phyloP scores from a whole-genome alignment of 2,888 invertebrate species.

The Omphaloscelis lunosa region DNA sequence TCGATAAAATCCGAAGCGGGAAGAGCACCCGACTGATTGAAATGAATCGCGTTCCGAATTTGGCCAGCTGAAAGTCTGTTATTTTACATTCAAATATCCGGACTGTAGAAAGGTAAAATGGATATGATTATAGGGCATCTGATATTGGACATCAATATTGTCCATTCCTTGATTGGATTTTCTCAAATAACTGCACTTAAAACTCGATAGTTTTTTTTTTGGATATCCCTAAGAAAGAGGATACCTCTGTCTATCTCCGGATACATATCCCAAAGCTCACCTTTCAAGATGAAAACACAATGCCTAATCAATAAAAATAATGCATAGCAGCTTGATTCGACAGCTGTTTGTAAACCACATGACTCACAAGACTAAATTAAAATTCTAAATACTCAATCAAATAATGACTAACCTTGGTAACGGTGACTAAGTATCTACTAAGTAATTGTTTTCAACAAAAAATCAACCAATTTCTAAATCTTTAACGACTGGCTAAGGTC shows the following conservation, averaged over 20 bases:
- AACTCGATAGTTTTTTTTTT: background rate
- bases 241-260: background rate
- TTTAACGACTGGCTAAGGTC: constrained; percentile 37
- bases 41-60: constrained; percentile 43
- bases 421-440: constrained; percentile 49
- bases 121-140: background rate
- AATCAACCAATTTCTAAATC: constrained; percentile 26
- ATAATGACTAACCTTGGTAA: constrained; percentile 53
- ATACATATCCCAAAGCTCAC: background rate
- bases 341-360: constrained; percentile 37
- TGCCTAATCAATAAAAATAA: background rate
- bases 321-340: background rate
- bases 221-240: background rate
- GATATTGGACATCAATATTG: constrained; percentile 2
- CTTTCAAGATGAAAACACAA: background rate
- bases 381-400: constrained; percentile 54
- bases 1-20: constrained; percentile 41
- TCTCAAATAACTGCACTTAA: background rate
- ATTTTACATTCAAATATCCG: constrained; percentile 15
- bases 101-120: constrained; percentile 1
- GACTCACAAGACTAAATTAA: constrained; percentile 50
- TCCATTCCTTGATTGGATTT: constrained; percentile 2
- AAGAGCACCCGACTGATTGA: constrained; percentile 34
- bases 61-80: constrained; percentile 15
- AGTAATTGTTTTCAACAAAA: constrained; percentile 12